phyloP scores from a whole-genome alignment of 2,797 vertebrate species.

The Numenius phaeopus region DNA sequence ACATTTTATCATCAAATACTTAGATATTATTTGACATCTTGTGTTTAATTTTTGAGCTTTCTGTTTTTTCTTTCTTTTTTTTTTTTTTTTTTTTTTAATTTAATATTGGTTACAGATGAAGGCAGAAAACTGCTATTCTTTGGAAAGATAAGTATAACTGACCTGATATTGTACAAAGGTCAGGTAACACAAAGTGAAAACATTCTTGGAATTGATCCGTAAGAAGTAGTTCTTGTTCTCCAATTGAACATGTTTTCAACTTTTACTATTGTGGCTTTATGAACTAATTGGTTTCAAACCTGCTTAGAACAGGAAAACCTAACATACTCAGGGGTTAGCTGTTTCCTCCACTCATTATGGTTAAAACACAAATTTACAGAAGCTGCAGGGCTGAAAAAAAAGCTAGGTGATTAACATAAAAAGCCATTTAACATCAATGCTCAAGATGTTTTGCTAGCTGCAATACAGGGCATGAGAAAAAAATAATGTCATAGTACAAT shows the following conservation, averaged over 20 bases:
- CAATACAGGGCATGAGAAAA: neutral
- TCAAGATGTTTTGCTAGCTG: neutral
- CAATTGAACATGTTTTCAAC: neutral
- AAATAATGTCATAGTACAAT: neutral
- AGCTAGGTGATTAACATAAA: neutral
- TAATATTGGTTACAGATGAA: neutral
- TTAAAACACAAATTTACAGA: neutral
- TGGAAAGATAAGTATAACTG: neutral
- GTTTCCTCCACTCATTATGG: neutral
- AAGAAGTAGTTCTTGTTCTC: neutral
- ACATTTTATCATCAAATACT: neutral
- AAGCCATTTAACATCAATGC: neutral
- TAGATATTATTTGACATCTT: neutral
- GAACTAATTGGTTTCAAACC: neutral
- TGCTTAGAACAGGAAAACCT: constrained; percentile 41
- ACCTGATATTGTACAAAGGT: neutral
- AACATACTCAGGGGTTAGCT: neutral
- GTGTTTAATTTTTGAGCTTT: neutral
- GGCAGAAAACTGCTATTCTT: neutral
- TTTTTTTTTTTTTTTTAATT: neutral
- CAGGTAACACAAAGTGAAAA: constrained; percentile 1
- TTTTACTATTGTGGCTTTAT: constrained; percentile 41
- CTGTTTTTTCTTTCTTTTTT: neutral
- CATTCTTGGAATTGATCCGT: neutral
- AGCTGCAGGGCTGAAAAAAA: neutral